Percentiles rank a stretch among this genome's conserved stretches.
phyloP scores from a whole-genome alignment of 2,888 invertebrate genomes.

The Dorcus parallelipipedus region DNA sequence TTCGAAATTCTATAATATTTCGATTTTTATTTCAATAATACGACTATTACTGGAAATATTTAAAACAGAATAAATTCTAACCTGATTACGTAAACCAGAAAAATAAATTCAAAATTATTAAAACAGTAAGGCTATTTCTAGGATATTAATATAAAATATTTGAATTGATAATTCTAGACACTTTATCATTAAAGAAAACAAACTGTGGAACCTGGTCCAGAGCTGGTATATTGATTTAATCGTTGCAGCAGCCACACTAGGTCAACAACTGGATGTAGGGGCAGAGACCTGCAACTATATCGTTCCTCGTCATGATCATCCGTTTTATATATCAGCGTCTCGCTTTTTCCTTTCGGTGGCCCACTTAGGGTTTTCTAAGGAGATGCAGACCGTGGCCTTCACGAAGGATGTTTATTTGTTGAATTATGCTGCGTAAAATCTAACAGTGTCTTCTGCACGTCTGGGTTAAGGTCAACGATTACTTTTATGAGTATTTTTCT shows the following conservation, averaged over 20 bases:
- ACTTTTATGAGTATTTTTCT: no score
- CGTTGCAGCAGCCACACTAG: constrained; percentile 22
- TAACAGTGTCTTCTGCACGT: background rate
- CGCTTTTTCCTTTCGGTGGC: constrained; percentile 7
- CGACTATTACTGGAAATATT: no score
- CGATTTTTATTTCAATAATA: no score
- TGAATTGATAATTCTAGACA: background rate
- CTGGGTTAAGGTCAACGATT: constrained; percentile 7
- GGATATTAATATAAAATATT: no score
- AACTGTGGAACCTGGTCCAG: constrained; percentile 12
- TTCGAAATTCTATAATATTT: no score
- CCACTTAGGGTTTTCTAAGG: constrained; percentile 6
- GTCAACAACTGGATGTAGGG: constrained; percentile 26
- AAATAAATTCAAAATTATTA: no score
- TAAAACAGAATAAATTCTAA: no score
- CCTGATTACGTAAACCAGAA: no score
- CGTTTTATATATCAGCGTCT: constrained; percentile 2
- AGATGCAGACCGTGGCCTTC: constrained; percentile 9
- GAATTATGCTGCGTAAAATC: constrained; percentile 4
- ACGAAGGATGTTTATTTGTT: constrained; percentile 9
- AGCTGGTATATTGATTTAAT: constrained; percentile 24
- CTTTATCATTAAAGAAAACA: background rate
- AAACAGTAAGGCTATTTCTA: no score
- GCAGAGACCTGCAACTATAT: constrained; percentile 16
- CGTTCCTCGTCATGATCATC: constrained; percentile 5